Conservation (phyloP, 2,113 vertebrate genomes). For the Chaetodon auriga region DNA sequence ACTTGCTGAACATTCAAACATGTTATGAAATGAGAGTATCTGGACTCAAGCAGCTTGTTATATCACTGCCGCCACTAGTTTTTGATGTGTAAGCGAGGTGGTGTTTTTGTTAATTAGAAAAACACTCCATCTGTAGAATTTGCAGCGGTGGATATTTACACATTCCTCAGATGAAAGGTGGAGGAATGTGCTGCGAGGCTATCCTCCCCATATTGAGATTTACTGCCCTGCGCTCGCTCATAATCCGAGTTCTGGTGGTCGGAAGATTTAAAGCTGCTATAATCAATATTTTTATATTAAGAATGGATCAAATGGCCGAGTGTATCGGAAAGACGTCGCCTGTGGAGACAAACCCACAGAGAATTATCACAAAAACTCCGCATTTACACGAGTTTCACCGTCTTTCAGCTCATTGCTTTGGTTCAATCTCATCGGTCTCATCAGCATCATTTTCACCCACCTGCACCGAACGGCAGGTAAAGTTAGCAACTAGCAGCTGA, state of each 20-base stretch:
- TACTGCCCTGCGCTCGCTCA: background rate
- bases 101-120: slow-evolving; percentile 74
- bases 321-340: background rate
- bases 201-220: background rate
- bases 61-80: slow-evolving; percentile 52
- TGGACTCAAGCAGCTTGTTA: slow-evolving; percentile 72
- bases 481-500: background rate
- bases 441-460: background rate
- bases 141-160: slow-evolving; percentile 52
- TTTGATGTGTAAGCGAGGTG: slow-evolving; percentile 68
- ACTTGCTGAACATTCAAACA: slow-evolving; percentile 78
- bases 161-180: background rate
- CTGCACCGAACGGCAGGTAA: background rate
- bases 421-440: background rate
- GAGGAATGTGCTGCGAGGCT: background rate
- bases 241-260: background rate
- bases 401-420: slow-evolving; percentile 1
- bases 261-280: slow-evolving; percentile 3
- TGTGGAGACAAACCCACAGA: no score
- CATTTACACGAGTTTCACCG: background rate
- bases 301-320: background rate
- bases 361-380: background rate
- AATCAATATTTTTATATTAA: background rate
- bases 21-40: slow-evolving; percentile 63
- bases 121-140: slow-evolving; percentile 63